These are phyloP conservation scores for Sitodiplosis mosellana DNA, from an alignment of 1,140 invertebrate species.

Conservation along the genomic window DNA sequence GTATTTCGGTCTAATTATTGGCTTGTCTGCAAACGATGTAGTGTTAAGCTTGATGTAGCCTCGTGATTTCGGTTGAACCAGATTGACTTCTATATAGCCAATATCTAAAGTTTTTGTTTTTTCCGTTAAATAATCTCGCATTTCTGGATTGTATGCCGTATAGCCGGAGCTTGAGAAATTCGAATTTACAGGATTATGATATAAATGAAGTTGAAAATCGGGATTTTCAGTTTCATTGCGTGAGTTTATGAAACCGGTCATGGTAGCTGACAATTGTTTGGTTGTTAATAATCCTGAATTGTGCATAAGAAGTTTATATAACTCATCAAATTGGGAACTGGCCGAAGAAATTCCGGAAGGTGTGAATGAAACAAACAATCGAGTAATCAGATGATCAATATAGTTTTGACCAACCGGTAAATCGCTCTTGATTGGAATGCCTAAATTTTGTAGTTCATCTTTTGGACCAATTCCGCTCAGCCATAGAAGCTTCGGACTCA, in stretches of 20 bases:
- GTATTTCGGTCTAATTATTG: slow-evolving; percentile 37
- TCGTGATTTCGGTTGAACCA: slow-evolving; percentile 31
- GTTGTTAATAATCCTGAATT: neutral
- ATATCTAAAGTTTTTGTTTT: neutral
- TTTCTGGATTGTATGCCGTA: neutral
- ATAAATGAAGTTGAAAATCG: neutral
- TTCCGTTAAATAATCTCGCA: neutral
- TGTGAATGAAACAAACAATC: neutral
- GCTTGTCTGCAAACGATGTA: slow-evolving; percentile 19
- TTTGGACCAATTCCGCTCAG: slow-evolving; percentile 68
- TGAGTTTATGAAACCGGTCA: neutral
- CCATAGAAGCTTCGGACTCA: slow-evolving; percentile 75
- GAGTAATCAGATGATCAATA: slow-evolving; percentile 49
- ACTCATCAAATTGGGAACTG: neutral
- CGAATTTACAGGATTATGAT: neutral
- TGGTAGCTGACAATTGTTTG: neutral
- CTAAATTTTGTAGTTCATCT: slow-evolving; percentile 44
- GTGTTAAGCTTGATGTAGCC: slow-evolving; percentile 31
- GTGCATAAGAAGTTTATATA: neutral
- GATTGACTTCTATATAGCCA: slow-evolving; percentile 14
- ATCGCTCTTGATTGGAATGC: slow-evolving; percentile 47
- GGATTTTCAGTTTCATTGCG: neutral
- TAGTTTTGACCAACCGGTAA: slow-evolving; percentile 58
- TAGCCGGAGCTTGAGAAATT: neutral
- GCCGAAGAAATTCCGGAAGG: neutral